phyloP scores from a whole-genome alignment of 2,113 vertebrate genomes.

The Eublepharis macularius region DNA sequence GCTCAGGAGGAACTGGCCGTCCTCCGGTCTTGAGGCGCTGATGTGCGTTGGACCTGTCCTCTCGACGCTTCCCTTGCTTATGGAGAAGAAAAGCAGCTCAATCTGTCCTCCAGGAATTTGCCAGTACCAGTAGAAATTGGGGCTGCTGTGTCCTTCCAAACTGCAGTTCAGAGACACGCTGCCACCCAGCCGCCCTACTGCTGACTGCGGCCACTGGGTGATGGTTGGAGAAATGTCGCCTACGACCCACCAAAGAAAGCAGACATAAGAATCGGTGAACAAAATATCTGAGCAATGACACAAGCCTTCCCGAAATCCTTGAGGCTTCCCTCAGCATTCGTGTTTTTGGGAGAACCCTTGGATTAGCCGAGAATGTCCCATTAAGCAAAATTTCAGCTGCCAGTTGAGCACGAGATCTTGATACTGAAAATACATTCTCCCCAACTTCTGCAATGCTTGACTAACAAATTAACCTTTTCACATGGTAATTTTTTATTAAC shows the following conservation, averaged over 20 bases:
- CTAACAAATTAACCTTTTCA: conserved; percentile 11
- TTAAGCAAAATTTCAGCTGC: background rate
- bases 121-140: conserved; percentile 58
- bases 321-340: background rate
- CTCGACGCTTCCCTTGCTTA: rapidly evolving
- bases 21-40: background rate
- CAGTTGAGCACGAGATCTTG: background rate
- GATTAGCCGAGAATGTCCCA: no score
- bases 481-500: conserved; percentile 3
- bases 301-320: background rate
- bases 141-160: background rate
- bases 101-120: background rate
- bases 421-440: background rate
- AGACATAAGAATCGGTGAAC: background rate
- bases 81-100: conserved; percentile 22
- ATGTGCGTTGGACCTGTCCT: background rate
- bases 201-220: background rate
- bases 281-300: background rate
- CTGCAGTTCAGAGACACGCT: conserved; percentile 24
- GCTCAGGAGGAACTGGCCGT: background rate
- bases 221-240: background rate
- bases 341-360: no score
- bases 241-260: background rate
- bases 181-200: background rate
- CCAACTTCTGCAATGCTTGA: background rate